A percentile compares a stretch with the other conserved stretches of the same genome.
Conservation (phyloP, 2,888 invertebrate species). For the Zeuzera pyrina region DNA sequence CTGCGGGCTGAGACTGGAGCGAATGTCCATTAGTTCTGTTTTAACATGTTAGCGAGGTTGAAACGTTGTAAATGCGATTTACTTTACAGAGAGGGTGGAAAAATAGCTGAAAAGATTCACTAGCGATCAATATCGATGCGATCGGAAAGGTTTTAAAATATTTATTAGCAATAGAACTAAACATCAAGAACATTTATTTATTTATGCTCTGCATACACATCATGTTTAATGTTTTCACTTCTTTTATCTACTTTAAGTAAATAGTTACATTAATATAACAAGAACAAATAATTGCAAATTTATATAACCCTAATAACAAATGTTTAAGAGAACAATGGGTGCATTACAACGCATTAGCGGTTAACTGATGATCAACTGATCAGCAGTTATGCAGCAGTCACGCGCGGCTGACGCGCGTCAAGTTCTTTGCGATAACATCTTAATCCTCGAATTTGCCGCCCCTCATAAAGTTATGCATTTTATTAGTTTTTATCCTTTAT, state of each 20-base stretch:
- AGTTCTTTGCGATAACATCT: constrained; percentile 55
- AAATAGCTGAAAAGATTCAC: constrained; percentile 59
- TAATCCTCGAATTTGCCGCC: constrained; percentile 45
- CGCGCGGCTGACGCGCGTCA: constrained; percentile 33
- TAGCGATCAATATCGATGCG: constrained; percentile 53
- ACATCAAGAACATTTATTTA: too few relatives aligned
- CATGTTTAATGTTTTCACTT: too few relatives aligned
- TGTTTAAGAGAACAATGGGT: constrained; percentile 50
- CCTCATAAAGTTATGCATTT: not conserved
- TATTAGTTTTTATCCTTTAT: too few relatives aligned
- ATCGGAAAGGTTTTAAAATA: constrained; percentile 42
- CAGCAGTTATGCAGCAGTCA: constrained; percentile 23
- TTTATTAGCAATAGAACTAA: too few relatives aligned
- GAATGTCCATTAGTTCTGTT: constrained; percentile 74
- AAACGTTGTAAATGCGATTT: constrained; percentile 73
- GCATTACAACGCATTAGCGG: constrained; percentile 56
- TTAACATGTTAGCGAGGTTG: constrained; percentile 74
- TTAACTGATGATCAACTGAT: constrained; percentile 41
- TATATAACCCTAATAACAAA: too few relatives aligned
- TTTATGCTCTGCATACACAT: too few relatives aligned
- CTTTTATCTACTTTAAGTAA: too few relatives aligned
- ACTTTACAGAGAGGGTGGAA: constrained; percentile 66
- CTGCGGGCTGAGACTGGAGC: constrained; percentile 70
- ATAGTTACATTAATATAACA: too few relatives aligned
- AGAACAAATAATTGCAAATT: too few relatives aligned